These are phyloP conservation scores for Trichomycterus rosablanca DNA, from an alignment of 2,113 vertebrate species.

Conservation along the genomic window DNA sequence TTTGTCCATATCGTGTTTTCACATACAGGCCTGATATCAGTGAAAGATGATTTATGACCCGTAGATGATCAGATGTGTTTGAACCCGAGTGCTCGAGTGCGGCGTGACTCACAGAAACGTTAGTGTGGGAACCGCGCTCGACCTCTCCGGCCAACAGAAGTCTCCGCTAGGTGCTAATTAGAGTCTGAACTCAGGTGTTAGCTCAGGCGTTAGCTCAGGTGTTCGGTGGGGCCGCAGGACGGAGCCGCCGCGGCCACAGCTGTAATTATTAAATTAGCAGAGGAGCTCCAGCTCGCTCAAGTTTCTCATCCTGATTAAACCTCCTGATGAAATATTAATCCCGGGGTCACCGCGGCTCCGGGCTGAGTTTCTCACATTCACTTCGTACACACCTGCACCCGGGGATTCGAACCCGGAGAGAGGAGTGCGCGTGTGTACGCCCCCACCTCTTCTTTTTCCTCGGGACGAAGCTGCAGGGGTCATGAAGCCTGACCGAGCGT, in stretches of 20 bases:
- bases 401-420: constrained; percentile 34
- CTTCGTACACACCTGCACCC: constrained; percentile 26
- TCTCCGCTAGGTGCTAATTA: constrained; percentile 77
- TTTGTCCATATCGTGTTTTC: too few species aligned
- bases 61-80: too few species aligned
- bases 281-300: constrained; percentile 90
- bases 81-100: too few species aligned
- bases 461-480: constrained; percentile 51
- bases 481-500: too few species aligned
- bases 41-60: too few species aligned
- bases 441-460: neutral
- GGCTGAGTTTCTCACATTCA: constrained; percentile 28
- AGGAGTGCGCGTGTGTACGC: constrained; percentile 31
- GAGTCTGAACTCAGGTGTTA: constrained; percentile 81
- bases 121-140: constrained; percentile 61
- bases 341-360: constrained; percentile 54
- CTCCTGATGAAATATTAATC: constrained; percentile 85
- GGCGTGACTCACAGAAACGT: too few species aligned
- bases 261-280: constrained; percentile 98
- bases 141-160: constrained; percentile 71
- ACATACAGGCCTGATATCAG: too few species aligned
- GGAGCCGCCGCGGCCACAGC: constrained; percentile 78
- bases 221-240: constrained; percentile 74
- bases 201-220: constrained; percentile 71
- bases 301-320: constrained; percentile 86